phyloP scores from a whole-genome alignment of 1,140 invertebrate genomes.

The Aphidius ervi region DNA sequence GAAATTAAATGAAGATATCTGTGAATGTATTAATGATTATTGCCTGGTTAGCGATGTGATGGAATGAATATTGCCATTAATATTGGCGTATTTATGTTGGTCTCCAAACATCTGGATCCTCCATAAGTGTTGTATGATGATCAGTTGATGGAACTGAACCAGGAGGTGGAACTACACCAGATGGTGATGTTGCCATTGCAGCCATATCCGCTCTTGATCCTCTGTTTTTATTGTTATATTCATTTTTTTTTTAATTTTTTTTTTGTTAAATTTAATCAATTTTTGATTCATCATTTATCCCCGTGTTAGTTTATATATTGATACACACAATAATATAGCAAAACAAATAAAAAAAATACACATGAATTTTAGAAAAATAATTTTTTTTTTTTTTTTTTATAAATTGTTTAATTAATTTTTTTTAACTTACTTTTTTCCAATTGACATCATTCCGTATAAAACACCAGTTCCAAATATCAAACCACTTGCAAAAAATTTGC shows the following conservation, averaged over 20 bases:
- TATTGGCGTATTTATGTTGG: slow-evolving; percentile 68
- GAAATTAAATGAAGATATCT: slow-evolving; percentile 21
- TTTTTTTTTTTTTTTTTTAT: slow-evolving; percentile 8
- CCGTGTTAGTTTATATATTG: too few relatives aligned
- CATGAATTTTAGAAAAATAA: not conserved
- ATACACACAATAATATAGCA: too few relatives aligned
- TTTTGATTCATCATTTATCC: too few relatives aligned
- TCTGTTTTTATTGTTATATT: slow-evolving; percentile 53
- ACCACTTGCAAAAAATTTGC: slow-evolving; percentile 80
- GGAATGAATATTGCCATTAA: slow-evolving; percentile 36
- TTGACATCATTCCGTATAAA: slow-evolving; percentile 89
- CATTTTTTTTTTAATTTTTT: slow-evolving; percentile 1
- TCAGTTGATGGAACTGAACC: slow-evolving; percentile 62
- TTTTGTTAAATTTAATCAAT: slow-evolving; percentile 3
- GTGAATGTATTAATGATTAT: slow-evolving; percentile 41
- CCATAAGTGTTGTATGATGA: slow-evolving; percentile 76
- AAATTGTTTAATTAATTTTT: not conserved
- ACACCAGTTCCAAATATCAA: slow-evolving; percentile 84
- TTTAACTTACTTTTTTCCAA: slow-evolving; percentile 81
- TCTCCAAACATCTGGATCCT: slow-evolving; percentile 84
- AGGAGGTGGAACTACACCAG: slow-evolving; percentile 43
- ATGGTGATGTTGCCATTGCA: slow-evolving; percentile 63
- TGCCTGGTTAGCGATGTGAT: slow-evolving; percentile 51
- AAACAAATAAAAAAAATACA: not conserved
- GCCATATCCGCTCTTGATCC: slow-evolving; percentile 78